Conservation (phyloP, 2,888 invertebrate species). For the Drosophila hamatofila region DNA sequence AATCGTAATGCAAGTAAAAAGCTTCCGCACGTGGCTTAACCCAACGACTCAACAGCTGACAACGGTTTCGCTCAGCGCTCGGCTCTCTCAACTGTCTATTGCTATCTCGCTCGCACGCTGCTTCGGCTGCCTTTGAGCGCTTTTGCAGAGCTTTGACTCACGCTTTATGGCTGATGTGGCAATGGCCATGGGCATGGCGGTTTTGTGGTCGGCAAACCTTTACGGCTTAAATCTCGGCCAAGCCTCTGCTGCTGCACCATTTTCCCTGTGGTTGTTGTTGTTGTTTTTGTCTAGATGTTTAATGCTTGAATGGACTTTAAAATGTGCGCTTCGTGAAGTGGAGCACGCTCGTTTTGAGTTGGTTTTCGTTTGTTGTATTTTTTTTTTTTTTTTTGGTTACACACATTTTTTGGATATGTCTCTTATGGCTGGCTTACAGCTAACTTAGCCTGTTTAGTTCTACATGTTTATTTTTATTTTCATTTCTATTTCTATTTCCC, state of each 20-base stretch:
- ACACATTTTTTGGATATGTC: constrained; percentile 19
- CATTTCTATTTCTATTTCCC: constrained; percentile 35
- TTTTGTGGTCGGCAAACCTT: constrained; percentile 45
- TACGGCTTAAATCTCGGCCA: constrained; percentile 45
- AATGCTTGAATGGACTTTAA: constrained; percentile 70
- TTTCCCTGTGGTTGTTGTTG: neutral
- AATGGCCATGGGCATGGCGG: constrained; percentile 42
- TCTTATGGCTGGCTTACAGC: constrained; percentile 26
- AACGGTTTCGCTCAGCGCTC: neutral
- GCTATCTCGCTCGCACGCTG: constrained; percentile 1
- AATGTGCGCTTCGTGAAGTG: constrained; percentile 55
- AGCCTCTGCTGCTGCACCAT: constrained; percentile 19
- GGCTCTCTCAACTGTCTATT: neutral
- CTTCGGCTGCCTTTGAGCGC: constrained; percentile 52
- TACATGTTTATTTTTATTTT: constrained; percentile 25
- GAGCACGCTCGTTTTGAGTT: constrained; percentile 54
- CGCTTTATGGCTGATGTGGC: constrained; percentile 40
- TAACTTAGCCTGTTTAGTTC: constrained; percentile 54
- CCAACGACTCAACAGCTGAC: constrained; percentile 37
- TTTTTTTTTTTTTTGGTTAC: neutral
- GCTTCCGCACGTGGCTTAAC: constrained; percentile 46
- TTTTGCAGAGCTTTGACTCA: constrained; percentile 22
- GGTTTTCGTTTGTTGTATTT: constrained; percentile 14
- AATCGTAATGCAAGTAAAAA: constrained; percentile 41
- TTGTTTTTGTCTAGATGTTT: constrained; percentile 50